These are phyloP conservation scores for Margarornis squamiger DNA, from an alignment of 2,797 vertebrate species.

Conservation along the genomic window DNA sequence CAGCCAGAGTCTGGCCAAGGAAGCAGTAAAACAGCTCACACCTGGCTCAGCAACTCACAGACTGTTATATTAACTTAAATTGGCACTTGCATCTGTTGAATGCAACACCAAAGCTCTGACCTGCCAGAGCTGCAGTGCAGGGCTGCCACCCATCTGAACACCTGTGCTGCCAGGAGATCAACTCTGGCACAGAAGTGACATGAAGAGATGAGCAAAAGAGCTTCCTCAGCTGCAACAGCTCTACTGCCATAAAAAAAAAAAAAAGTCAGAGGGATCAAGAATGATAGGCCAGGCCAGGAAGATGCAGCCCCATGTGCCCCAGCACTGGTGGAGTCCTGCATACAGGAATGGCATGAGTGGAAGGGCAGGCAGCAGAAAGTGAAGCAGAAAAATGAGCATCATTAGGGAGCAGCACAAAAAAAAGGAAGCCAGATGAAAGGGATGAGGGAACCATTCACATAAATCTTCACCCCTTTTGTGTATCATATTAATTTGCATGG, in stretches of 20 bases:
- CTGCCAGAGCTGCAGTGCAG: background rate
- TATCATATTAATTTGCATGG: slow-evolving; percentile 37
- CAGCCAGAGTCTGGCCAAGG: background rate
- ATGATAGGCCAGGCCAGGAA: background rate
- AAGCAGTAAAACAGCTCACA: background rate
- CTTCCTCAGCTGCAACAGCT: background rate
- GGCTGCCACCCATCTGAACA: background rate
- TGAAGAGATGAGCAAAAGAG: background rate
- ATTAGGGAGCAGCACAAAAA: background rate
- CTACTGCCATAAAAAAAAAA: background rate
- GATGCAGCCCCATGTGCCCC: background rate
- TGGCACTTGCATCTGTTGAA: background rate
- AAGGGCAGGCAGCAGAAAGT: background rate
- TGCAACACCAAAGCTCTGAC: fast-evolving
- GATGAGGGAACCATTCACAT: background rate
- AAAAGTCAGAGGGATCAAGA: background rate
- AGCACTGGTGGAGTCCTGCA: background rate
- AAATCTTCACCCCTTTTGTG: slow-evolving; percentile 24
- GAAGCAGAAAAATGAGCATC: slow-evolving; percentile 40
- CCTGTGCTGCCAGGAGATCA: background rate
- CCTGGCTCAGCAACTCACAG: background rate
- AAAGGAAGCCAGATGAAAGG: background rate
- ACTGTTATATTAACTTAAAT: background rate
- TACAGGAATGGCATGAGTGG: background rate
- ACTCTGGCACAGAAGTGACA: background rate